A percentile compares a stretch with the other conserved stretches of the same genome.
Conservation (phyloP, 2,113 vertebrate species). For the Sphyrna mokarran region DNA sequence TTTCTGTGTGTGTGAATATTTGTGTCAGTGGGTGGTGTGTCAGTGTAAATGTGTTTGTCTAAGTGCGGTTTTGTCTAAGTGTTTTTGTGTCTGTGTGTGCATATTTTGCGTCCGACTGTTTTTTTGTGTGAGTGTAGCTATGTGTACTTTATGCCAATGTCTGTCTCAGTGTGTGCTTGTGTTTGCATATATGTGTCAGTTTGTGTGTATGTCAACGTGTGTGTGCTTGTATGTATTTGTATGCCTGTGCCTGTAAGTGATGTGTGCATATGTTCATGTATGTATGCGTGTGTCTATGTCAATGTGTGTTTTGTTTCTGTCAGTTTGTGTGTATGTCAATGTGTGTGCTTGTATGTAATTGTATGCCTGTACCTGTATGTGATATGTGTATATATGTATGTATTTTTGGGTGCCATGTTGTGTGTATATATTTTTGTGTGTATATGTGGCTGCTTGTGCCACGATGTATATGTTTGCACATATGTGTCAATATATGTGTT, state of each 20-base stretch:
- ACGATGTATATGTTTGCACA: not conserved
- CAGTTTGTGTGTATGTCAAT: too few relatives aligned
- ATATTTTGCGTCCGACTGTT: not conserved
- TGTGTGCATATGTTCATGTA: constrained; percentile 11
- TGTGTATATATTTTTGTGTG: too few relatives aligned
- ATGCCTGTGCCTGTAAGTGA: not conserved
- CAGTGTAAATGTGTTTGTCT: not conserved
- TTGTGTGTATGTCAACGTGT: not conserved
- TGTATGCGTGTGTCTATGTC: constrained; percentile 38
- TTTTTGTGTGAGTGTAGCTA: too few relatives aligned
- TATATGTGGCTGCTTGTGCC: too few relatives aligned
- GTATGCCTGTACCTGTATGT: not conserved
- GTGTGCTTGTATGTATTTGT: not conserved
- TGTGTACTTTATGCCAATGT: too few relatives aligned
- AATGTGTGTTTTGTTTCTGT: too few relatives aligned
- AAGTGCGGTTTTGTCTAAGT: not conserved
- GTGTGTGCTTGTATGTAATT: not conserved
- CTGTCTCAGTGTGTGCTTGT: not conserved
- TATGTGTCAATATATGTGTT: not conserved
- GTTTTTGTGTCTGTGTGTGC: not conserved
- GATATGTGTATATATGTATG: not conserved
- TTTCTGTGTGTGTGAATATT: not conserved
- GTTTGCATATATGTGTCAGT: not conserved
- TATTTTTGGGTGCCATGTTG: constrained; percentile 33
- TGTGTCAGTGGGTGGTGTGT: not conserved